Percentiles rank a stretch among this genome's conserved stretches.
phyloP scores from a whole-genome alignment of 1,140 invertebrate species.

The Oscheius sp. region DNA sequence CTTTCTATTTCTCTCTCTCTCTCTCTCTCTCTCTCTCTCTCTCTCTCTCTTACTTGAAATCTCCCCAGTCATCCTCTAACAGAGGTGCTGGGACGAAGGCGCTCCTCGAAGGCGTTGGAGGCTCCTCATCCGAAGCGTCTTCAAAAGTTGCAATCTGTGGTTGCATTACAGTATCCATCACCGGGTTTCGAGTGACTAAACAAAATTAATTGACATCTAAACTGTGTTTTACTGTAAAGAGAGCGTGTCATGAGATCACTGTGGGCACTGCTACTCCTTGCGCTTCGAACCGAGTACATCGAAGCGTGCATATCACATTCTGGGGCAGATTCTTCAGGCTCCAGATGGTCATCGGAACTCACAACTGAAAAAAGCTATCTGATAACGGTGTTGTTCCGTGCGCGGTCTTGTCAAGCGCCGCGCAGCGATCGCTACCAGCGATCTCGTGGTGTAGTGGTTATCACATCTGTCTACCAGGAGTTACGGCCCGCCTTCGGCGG shows the following conservation, averaged over 20 bases:
- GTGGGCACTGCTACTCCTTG: background rate
- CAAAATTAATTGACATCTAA: background rate
- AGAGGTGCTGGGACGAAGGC: slow-evolving; percentile 14
- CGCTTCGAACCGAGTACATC: background rate
- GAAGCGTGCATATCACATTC: slow-evolving; percentile 31
- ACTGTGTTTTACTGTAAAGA: slow-evolving; percentile 9
- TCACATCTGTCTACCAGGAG: no score
- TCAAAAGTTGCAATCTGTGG: slow-evolving; percentile 13
- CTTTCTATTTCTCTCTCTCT: no score
- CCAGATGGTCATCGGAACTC: slow-evolving; percentile 25
- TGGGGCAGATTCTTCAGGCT: slow-evolving; percentile 18
- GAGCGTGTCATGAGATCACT: slow-evolving; percentile 27
- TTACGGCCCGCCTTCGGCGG: no score
- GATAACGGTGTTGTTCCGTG: background rate
- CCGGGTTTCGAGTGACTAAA: slow-evolving; percentile 4
- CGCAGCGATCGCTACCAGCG: no score
- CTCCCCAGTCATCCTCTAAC: slow-evolving; percentile 29
- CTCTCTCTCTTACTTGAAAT: slow-evolving; percentile 37
- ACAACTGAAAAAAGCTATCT: slow-evolving; percentile 29
- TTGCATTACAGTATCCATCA: slow-evolving; percentile 32
- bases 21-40: no score
- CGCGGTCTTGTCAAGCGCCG: no score
- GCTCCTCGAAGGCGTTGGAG: background rate
- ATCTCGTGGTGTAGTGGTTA: no score
- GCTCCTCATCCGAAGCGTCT: slow-evolving; percentile 26